phyloP scores from a whole-genome alignment of 2,888 invertebrate genomes.

The Callinectes sapidus region DNA sequence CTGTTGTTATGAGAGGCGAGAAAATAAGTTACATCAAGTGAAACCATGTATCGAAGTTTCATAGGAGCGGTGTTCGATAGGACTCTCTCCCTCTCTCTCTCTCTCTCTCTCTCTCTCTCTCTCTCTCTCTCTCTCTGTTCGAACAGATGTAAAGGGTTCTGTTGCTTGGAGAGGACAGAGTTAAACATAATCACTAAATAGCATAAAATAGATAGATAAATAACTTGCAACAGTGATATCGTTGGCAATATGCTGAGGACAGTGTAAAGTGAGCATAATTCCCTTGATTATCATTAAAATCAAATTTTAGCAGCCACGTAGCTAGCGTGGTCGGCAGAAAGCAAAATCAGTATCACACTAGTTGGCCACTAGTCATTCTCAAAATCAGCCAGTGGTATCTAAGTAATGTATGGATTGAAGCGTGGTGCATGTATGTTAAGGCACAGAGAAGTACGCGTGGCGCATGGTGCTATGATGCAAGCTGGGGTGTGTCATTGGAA shows the following conservation, averaged over 20 bases:
- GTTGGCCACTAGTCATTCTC: neutral
- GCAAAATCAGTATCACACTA: neutral
- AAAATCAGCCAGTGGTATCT: neutral
- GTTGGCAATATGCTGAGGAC: neutral
- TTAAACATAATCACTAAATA: neutral
- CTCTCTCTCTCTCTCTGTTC: neutral
- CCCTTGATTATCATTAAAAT: neutral
- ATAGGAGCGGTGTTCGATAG: no score
- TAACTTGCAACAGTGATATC: neutral
- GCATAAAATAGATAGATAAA: neutral
- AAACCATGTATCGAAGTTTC: no score
- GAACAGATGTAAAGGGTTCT: neutral
- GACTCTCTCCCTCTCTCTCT: neutral
- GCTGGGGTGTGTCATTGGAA: neutral
- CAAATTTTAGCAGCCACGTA: neutral
- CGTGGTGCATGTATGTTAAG: neutral
- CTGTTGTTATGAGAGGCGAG: neutral
- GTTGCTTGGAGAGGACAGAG: neutral
- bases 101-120: no score
- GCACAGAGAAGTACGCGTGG: neutral
- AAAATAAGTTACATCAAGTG: no score
- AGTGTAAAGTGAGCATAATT: neutral
- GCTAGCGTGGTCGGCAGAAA: neutral
- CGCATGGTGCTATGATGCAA: neutral
- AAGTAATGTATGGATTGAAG: neutral